These are phyloP conservation scores for Brienomyrus longianalis DNA, from an alignment of 2,113 vertebrate genomes.

Conservation along the genomic window DNA sequence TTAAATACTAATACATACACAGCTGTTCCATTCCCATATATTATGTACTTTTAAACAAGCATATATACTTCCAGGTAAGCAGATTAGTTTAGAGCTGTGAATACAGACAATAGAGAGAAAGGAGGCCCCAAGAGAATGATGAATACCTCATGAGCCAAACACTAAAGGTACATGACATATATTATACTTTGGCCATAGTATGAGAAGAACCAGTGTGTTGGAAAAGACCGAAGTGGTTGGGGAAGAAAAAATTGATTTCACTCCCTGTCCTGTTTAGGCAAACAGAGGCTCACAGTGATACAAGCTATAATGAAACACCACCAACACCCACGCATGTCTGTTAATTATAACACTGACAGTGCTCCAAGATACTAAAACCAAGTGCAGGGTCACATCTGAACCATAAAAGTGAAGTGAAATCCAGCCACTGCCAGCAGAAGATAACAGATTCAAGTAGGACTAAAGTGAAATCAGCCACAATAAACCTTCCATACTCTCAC, in stretches of 20 bases:
- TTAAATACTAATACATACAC: background rate
- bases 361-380: background rate
- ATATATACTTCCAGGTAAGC: background rate
- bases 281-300: background rate
- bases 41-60: background rate
- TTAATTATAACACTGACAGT: background rate
- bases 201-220: background rate
- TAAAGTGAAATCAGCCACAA: background rate
- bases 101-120: background rate
- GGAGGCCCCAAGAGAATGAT: background rate
- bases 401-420: background rate
- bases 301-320: background rate
- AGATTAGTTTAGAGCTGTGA: background rate
- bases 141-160: background rate
- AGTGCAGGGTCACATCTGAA: background rate
- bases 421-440: background rate
- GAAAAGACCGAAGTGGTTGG: background rate
- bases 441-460: background rate
- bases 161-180: background rate
- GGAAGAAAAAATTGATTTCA: background rate
- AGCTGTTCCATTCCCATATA: background rate
- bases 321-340: background rate
- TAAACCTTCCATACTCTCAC: background rate
- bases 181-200: background rate
- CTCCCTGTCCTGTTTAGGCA: background rate